Percentiles rank a stretch among this genome's conserved stretches.
phyloP scores from a whole-genome alignment of 2,888 invertebrate genomes.

The Deladenus siricidicola region DNA sequence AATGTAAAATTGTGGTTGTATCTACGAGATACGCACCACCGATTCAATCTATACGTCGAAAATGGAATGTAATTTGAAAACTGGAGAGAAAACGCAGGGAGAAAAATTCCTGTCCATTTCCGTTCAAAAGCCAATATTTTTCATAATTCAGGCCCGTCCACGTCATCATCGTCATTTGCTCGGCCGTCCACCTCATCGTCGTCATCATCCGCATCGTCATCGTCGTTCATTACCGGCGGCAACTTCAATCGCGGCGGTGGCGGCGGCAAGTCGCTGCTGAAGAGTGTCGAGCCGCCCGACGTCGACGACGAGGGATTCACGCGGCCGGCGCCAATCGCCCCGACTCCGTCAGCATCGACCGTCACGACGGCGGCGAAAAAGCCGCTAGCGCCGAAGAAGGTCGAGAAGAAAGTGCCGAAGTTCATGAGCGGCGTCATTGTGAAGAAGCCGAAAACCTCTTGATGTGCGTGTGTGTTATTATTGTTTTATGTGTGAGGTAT shows the following conservation, averaged over 20 bases:
- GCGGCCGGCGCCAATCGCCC: background rate
- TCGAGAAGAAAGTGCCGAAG: background rate
- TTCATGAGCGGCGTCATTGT: slow-evolving; percentile 11
- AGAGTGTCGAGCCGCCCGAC: no score
- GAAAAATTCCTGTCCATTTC: background rate
- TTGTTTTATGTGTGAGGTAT: no score
- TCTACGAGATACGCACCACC: background rate
- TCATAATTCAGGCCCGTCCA: background rate
- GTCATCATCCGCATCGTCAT: no score
- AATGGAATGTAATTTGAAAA: background rate
- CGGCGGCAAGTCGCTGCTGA: background rate
- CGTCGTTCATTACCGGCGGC: no score
- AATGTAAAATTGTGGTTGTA: background rate
- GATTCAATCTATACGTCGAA: no score
- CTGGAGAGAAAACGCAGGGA: background rate
- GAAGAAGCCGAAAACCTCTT: slow-evolving; percentile 3
- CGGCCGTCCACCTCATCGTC: background rate
- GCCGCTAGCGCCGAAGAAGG: background rate
- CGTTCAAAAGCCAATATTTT: background rate
- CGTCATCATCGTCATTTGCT: background rate
- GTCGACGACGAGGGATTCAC: no score
- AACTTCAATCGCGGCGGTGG: background rate
- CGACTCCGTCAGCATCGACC: background rate
- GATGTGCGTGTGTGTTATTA: background rate
- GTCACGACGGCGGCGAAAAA: background rate